Base-by-base conservation (phyloP, 2,888 invertebrate genomes). In the Rosalia funebris region DNA sequence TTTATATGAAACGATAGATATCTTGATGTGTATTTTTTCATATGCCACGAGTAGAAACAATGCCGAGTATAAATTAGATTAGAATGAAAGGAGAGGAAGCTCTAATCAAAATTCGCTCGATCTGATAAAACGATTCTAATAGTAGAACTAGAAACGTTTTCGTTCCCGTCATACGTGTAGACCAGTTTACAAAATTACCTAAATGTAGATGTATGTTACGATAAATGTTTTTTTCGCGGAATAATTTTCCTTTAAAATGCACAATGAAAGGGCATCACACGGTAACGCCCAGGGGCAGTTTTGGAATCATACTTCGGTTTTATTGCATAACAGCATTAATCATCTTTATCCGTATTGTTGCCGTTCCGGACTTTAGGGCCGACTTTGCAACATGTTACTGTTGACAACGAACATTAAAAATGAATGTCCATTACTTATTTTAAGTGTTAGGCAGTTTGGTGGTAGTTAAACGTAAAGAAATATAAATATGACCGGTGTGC, bases 381-480 rank as follows among this genome's bases (percentile, higher is more conserved):
- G 61, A 61, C 63, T 69, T 70, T 60, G 66, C 69, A 71, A 66
- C 63, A 66, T 71, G 72, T 50, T 50, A 20, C 50, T 50, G 50
- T 70, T 71, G 73, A 71, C 70, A 68, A 66, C 66, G 47, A 65
- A 65, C 65, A 75, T 75, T 75, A 76, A 77, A 77, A 77, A 77
- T 76, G 73, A 75, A 70, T n/a, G 65, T 63, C 69, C 72, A 76
- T 77, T 74, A 75, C 73, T 76, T 75, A 76, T 71, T 70, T 75
- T 65, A 69, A 74, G 73, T 71, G 73, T 62, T 65, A 68, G 66
- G 69, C 66, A 68, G 69, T 70, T 67, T 65, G 70, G 69, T 69
- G 67, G 69, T 68, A 66, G 67, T 63, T 66, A 64, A 62, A 71
- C 63, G 69, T 65, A 66, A 68, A 62, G 69, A 66, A 54, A 60